Evolutionary conservation across 2,888 invertebrate species (phyloP), one percentile per base, ranked within the genome.

Genomic region (Dicycla oo): DNA sequence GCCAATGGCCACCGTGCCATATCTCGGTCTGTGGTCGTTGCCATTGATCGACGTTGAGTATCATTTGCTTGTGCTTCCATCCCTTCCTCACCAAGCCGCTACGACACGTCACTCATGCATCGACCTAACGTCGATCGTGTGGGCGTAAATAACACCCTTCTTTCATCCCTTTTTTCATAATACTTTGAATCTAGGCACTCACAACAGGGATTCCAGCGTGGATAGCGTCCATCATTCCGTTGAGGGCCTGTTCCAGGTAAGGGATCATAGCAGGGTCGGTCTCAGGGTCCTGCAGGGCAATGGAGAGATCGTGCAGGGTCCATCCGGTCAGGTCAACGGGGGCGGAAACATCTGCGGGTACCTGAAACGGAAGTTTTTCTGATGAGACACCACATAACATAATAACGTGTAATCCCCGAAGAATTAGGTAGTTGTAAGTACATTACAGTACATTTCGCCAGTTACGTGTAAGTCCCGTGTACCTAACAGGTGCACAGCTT

Each of bases 171-270:
- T n/a, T n/a, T n/a, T n/a, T n/a, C n/a, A n/a, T n/a, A n/a, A n/a
- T 51, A 53, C 26, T 15, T 56, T 18, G 3, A n/a, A 26, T 40
- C 1, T 26, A 23, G 8, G 0, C 61, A 85, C 86, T 89, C 84
- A 93, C 93, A 77, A 88, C 70, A 26, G 86, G 69, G n/a, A 86
- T 74, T 71, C 92, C 93, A 78, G 85, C 57, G 83, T 86, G 62
- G 45, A 92, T 63, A 38, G 89, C 88, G 0, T 76, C 60, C 90
- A 93, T 91, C 68, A 92, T 82, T n/a, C 85, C 61, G 80, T 93
- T 87, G n/a, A 93, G 86, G 11, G 92, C 93, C 3, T 84, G 73
- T 66, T 91, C 90, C 30, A 93, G 81, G 82, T 89, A 86, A 3
- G 93, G 92, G 3, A 91, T 53, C 3, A 92, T 78, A 7, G 84